A percentile compares a stretch with the other conserved stretches of the same genome.
These are phyloP conservation scores for Hermaeophaga mercurialis DNA, from an alignment of 2,888 invertebrate genomes.

Conservation along the genomic window DNA sequence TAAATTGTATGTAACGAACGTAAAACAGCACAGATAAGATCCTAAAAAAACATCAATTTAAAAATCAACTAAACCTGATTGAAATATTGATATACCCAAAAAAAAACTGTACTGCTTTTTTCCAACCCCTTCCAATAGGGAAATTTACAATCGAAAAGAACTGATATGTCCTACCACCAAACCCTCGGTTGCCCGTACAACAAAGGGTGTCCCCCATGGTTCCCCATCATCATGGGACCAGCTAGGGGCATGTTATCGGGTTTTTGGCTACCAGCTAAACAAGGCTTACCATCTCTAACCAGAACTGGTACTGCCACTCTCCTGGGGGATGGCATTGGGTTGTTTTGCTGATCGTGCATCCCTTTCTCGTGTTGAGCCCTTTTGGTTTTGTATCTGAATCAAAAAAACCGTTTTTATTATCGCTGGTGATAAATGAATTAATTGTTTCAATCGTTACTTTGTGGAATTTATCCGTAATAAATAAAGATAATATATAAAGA, in stretches of 20 bases:
- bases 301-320: conserved; percentile 93
- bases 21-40: background rate
- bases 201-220: conserved; percentile 53
- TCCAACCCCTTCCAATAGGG: background rate
- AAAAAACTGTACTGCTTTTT: background rate
- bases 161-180: conserved; percentile 52
- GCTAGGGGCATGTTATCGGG: conserved; percentile 50
- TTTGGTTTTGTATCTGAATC: conserved; percentile 88
- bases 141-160: background rate
- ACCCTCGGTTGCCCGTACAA: conserved; percentile 58
- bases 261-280: conserved; percentile 65
- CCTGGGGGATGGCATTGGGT: conserved; percentile 74
- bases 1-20: conserved; percentile 5
- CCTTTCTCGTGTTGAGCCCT: conserved; percentile 95
- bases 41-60: too few relatives aligned
- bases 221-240: conserved; percentile 52
- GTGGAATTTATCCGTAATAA: too few relatives aligned
- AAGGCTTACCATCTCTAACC: conserved; percentile 93
- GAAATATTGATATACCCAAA: background rate
- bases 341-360: conserved; percentile 64
- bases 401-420: conserved; percentile 2
- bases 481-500: too few relatives aligned
- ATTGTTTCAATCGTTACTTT: too few relatives aligned
- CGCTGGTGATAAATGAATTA: too few relatives aligned
- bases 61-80: background rate